Conservation (phyloP, 2,888 invertebrate genomes). For the Odontomyia ornata region DNA sequence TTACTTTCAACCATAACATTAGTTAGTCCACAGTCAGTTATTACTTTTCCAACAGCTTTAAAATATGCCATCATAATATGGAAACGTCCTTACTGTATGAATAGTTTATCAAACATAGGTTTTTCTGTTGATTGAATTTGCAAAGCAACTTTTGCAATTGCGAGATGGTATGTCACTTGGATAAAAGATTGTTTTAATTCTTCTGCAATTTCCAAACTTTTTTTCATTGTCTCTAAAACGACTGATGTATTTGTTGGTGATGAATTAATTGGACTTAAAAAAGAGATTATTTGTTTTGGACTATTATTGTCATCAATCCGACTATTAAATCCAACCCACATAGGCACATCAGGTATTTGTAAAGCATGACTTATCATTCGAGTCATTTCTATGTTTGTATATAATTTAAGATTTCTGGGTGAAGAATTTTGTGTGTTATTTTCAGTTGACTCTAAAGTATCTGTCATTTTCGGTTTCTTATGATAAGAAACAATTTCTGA, state of each 20-base stretch:
- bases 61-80: constrained; percentile 55
- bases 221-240: constrained; percentile 54
- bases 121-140: constrained; percentile 42
- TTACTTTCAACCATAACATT: constrained; percentile 37
- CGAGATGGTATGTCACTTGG: constrained; percentile 56
- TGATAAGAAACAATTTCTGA: constrained; percentile 7
- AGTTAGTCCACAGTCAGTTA: constrained; percentile 46
- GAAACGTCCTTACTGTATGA: constrained; percentile 59
- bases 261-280: constrained; percentile 52
- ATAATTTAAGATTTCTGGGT: no score
- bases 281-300: constrained; percentile 5
- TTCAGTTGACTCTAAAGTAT: no score
- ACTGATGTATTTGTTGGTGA: constrained; percentile 53
- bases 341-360: constrained; percentile 8
- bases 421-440: no score
- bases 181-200: constrained; percentile 48
- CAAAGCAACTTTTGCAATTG: constrained; percentile 54
- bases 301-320: constrained; percentile 6
- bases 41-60: constrained; percentile 52
- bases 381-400: no score
- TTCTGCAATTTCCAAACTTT: constrained; percentile 50
- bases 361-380: no score
- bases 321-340: constrained; percentile 19
- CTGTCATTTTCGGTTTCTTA: no score
- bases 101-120: constrained; percentile 57